Percentiles rank a stretch among this genome's conserved stretches.
Evolutionary conservation across 2,888 invertebrate genomes (phyloP).

Genomic region (Aspidiotus destructor): DNA sequence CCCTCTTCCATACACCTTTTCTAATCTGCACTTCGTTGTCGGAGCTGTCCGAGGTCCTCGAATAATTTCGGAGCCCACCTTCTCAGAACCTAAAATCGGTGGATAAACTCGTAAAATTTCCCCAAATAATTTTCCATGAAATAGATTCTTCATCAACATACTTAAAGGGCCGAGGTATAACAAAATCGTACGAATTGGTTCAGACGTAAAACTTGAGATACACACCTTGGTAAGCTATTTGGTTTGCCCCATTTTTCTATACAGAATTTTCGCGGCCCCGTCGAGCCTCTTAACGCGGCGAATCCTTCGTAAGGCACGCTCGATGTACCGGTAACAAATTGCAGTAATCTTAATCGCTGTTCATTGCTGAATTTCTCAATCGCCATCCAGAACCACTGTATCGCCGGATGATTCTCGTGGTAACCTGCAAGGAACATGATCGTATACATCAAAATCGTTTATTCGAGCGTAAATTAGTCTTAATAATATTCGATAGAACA

Average conservation of each 20-base stretch:
- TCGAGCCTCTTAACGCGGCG: slow-evolving; percentile 84
- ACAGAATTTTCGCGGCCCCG: slow-evolving; percentile 90
- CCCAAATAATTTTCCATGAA: too few relatives aligned
- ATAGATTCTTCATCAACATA: too few relatives aligned
- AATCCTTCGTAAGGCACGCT: slow-evolving; percentile 98
- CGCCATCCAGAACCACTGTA: slow-evolving; percentile 96
- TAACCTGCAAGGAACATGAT: slow-evolving; percentile 52
- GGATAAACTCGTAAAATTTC: too few relatives aligned
- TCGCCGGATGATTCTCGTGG: slow-evolving; percentile 88
- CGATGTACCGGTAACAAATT: slow-evolving; percentile 96
- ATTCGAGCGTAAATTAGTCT: neutral
- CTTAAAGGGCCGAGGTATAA: too few relatives aligned
- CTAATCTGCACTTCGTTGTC: too few relatives aligned
- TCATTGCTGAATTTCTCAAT: slow-evolving; percentile 92
- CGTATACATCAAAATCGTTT: neutral
- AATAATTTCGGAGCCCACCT: neutral
- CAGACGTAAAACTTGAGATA: too few relatives aligned
- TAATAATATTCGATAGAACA: too few relatives aligned
- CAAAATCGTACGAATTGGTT: too few relatives aligned
- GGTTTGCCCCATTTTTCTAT: slow-evolving; percentile 96
- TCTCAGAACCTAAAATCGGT: neutral
- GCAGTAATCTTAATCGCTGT: slow-evolving; percentile 78
- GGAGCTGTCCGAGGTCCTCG: too few relatives aligned
- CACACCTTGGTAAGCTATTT: slow-evolving; percentile 75
- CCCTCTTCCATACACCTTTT: too few relatives aligned